Percentiles rank a stretch among this genome's conserved stretches.
Conservation (phyloP, 2,797 vertebrate genomes). For the Trichosurus vulpecula region DNA sequence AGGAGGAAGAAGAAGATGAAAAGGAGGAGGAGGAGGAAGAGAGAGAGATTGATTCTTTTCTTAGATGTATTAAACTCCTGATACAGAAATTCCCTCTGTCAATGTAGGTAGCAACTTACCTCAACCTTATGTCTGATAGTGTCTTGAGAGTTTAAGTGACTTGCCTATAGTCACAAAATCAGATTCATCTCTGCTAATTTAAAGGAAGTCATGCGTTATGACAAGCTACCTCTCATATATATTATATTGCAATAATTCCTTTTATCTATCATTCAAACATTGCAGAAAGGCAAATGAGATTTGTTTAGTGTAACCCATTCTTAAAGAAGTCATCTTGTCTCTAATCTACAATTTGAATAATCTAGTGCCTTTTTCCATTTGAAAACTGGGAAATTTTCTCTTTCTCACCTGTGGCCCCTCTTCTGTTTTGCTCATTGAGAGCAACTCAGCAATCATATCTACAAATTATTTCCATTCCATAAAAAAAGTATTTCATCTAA, state of each 20-base stretch:
- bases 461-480: background rate
- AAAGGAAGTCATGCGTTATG: background rate
- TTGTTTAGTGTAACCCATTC: background rate
- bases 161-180: background rate
- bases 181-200: background rate
- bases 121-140: background rate
- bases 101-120: background rate
- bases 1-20: fast-evolving
- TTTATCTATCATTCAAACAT: background rate
- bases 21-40: background rate
- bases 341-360: background rate
- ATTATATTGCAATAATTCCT: background rate
- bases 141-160: background rate
- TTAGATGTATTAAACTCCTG: background rate
- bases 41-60: background rate
- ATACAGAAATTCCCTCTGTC: background rate
- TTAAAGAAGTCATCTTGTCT: background rate
- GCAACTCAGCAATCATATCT: background rate
- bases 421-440: background rate
- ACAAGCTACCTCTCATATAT: background rate
- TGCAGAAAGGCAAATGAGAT: background rate
- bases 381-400: background rate
- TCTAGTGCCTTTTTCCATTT: background rate
- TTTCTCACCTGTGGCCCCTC: background rate
- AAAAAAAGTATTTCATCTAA: background rate